Conservation (phyloP, 2,888 invertebrate genomes). For the Eupithecia inturbata region DNA sequence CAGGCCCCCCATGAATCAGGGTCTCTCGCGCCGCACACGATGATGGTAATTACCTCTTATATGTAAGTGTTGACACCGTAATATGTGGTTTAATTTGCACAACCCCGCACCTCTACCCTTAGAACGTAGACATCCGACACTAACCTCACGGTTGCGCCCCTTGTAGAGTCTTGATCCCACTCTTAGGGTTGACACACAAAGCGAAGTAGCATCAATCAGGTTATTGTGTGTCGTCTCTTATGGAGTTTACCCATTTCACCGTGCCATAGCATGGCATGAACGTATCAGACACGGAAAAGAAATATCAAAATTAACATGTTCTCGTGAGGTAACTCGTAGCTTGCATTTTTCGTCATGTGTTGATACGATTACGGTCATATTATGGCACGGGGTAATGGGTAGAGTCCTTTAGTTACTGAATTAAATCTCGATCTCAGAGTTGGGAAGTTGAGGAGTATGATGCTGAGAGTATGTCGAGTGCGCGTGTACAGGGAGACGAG, state of each 20-base stretch:
- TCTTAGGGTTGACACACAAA: not conserved
- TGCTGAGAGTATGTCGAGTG: constrained; percentile 84
- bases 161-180: constrained; percentile 44
- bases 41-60: constrained; percentile 85
- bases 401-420: constrained; percentile 55
- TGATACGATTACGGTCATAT: constrained; percentile 7
- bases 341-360: not conserved
- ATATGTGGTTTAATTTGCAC: constrained; percentile 82
- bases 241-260: constrained; percentile 2
- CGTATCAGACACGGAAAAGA: not conserved
- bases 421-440: constrained; percentile 82
- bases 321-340: not conserved
- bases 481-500: constrained; percentile 85
- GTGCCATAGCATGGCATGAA: not conserved
- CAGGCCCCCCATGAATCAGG: constrained; percentile 69
- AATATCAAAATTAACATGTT: not conserved
- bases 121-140: constrained; percentile 48
- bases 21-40: constrained; percentile 80
- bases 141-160: constrained; percentile 42
- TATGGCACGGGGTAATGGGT: not conserved
- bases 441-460: constrained; percentile 83
- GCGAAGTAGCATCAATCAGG: not conserved
- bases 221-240: not conserved
- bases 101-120: constrained; percentile 72
- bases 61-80: constrained; percentile 84